phyloP scores from a whole-genome alignment of 2,113 vertebrate species.

The Sinocyclocheilus anophthalmus region DNA sequence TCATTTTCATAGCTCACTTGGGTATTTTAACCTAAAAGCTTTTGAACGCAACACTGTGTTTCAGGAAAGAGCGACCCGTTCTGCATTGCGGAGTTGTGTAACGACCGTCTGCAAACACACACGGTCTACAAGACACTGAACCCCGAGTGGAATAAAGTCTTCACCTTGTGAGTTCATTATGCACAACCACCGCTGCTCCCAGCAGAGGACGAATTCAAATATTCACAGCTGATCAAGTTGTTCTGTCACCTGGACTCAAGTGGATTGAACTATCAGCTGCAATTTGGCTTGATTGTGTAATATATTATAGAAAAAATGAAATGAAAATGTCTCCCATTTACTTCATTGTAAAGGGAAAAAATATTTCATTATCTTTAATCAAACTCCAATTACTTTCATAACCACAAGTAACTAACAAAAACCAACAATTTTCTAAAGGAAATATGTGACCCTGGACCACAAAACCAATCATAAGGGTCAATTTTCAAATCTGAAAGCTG shows the following conservation, averaged over 20 bases:
- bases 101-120: conserved; percentile 90
- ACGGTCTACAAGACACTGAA: conserved; percentile 93
- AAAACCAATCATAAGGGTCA: too few relatives aligned
- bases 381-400: background rate
- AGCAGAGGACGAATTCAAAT: background rate
- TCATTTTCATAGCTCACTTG: background rate
- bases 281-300: background rate
- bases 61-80: conserved; percentile 94
- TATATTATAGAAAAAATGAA: background rate
- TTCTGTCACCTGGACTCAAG: background rate
- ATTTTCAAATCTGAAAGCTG: too few relatives aligned
- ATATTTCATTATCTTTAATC: background rate
- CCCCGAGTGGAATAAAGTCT: conserved; percentile 95
- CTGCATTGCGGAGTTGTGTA: conserved; percentile 91
- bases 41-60: conserved; percentile 11
- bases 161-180: conserved; percentile 84
- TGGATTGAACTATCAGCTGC: background rate
- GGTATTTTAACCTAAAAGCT: background rate
- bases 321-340: background rate
- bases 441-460: background rate
- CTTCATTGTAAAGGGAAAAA: background rate
- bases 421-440: background rate
- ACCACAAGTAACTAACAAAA: background rate
- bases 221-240: background rate
- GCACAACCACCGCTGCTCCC: background rate